Percentiles rank a stretch among this genome's conserved stretches.
Evolutionary conservation across 1,140 invertebrate genomes (phyloP).

Genomic region (Papilio polyxenes): DNA sequence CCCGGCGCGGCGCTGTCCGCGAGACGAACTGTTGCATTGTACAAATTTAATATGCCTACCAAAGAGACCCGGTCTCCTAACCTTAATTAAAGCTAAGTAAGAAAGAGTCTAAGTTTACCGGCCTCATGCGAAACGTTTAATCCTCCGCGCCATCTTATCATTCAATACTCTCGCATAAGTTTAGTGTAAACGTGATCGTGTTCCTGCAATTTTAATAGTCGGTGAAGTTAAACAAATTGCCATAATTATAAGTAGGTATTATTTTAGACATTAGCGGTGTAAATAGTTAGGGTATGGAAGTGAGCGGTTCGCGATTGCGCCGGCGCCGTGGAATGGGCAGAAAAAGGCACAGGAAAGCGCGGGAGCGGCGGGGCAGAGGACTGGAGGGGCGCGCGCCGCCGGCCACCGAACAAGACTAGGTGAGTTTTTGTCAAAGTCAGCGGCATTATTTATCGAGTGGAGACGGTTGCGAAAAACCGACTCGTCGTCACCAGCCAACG

Average conservation of each 20-base stretch:
- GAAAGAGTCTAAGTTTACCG: slow-evolving; percentile 76
- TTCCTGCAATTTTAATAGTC: slow-evolving; percentile 79
- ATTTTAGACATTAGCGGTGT: slow-evolving; percentile 74
- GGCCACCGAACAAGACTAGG: slow-evolving; percentile 78
- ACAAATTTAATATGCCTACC: slow-evolving; percentile 81
- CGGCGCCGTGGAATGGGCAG: slow-evolving; percentile 73
- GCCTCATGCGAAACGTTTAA: slow-evolving; percentile 62
- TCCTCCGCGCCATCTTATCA: slow-evolving; percentile 74
- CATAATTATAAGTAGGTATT: slow-evolving; percentile 80
- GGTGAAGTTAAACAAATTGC: slow-evolving; percentile 80
- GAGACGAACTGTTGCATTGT: slow-evolving; percentile 78
- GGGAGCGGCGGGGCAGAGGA: slow-evolving; percentile 44
- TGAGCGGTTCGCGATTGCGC: slow-evolving; percentile 72
- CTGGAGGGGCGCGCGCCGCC: slow-evolving; percentile 64
- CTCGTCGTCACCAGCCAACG: slow-evolving; percentile 70
- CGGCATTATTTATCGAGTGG: slow-evolving; percentile 79
- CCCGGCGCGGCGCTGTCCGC: slow-evolving; percentile 56
- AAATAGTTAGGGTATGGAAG: slow-evolving; percentile 78
- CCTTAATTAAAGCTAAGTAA: slow-evolving; percentile 78
- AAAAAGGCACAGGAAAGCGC: slow-evolving; percentile 68
- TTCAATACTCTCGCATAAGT: slow-evolving; percentile 79
- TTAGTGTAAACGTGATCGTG: slow-evolving; percentile 79
- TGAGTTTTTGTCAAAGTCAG: slow-evolving; percentile 79
- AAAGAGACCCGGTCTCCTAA: slow-evolving; percentile 82
- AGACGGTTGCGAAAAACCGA: slow-evolving; percentile 79